Base-by-base conservation (phyloP, 2,797 vertebrate species). In the Lutjanus argentimaculatus region DNA sequence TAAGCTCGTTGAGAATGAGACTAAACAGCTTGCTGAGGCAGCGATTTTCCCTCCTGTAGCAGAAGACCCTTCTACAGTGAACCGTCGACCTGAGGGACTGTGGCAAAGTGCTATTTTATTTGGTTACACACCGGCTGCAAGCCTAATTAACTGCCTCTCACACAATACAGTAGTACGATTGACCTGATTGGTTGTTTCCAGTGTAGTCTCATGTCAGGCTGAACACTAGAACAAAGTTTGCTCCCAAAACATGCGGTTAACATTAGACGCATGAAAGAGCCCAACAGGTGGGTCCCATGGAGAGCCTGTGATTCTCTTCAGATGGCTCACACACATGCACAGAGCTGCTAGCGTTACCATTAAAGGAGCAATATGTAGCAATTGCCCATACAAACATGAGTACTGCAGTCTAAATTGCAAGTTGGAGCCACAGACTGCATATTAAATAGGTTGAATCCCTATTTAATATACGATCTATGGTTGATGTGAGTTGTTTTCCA, bases 211-310 rank as follows among this genome's bases (percentile, higher is more conserved):
- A 19, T 71, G 40, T 67, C 67, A 30, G 71, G n/a, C 36, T 22
- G 42, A 71, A 58, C 17, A 11, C 45, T 63, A 49, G 59, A 75
- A 70, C 58, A 49, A 51, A 13, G 40, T 51, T 65, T 40, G 19
- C 52, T 67, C 43, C 67, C 7, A 62, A 94, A 94, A 93, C 93
- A 95, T 91, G 85, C 92, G 87, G 90, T 92, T 92, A 93, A 89
- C 87, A 90, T 95, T 95, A 95, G 92, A 79, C 4, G 91, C 86
- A 91, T 87, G 92, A 92, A 95, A 51, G 94, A 92, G 90, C 91
- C 90, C 93, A 95, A 95, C 96, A 97, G 96, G 96, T 97, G 94
- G 95, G 93, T 95, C 90, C 91, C 80, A 85, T 82, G 84, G 91
- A 89, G 93, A 93, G 94, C 95, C 93, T 93, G 87, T 91, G 87